Base-by-base conservation (phyloP, 2,113 vertebrate genomes). In the Cardinalis cardinalis region DNA sequence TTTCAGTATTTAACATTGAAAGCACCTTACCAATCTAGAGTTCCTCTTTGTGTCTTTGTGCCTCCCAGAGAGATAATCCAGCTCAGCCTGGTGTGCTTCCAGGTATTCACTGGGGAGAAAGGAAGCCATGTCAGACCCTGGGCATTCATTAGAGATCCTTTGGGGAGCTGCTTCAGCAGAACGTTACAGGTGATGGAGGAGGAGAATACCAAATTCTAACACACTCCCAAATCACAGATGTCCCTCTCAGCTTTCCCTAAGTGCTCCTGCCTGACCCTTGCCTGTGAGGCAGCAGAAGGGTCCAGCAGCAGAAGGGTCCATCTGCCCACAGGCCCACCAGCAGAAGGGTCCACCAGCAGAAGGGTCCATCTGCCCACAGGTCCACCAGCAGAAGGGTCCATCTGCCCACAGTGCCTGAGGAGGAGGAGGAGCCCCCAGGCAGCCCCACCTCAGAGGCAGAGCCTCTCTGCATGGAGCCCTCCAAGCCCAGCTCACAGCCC, bases 31-130 rank as follows among this genome's bases (percentile, higher is more conserved):
- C 98, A 99, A 95, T 96, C 99, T 98, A 52, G 99, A 99, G 95
- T 98, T 99, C 51, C 98, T 98, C 95, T 97, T 98, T 8, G 98
- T 98, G n/a, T 99, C 98, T 84, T 97, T 98, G 96, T 99, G 99
- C 58, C 98, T 97, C 29, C 97, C 98, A 1, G 97, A 97, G 93
- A 99, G 97, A 94, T 98, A 98, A 92, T 99, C 99, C 97, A 99
- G 94, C 95, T 99, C 99, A 1, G 97, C 96, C 96, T 99, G 98
- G 91, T 99, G 98, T 24, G 96, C 93, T 80, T 98, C 97, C 87
- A 99, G 97, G 77, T 98, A 97, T 18, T 99, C 98, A 90, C 99
- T 99, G 94, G 31, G 36, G 25, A 49, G n/a, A 60, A 51, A 51
- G n/a, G n/a, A 44, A 12, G n/a, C 4, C 29, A 7, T 2, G 18